Conservation (phyloP, 2,797 vertebrate genomes). For the Parauchenoglanis ngamensis region DNA sequence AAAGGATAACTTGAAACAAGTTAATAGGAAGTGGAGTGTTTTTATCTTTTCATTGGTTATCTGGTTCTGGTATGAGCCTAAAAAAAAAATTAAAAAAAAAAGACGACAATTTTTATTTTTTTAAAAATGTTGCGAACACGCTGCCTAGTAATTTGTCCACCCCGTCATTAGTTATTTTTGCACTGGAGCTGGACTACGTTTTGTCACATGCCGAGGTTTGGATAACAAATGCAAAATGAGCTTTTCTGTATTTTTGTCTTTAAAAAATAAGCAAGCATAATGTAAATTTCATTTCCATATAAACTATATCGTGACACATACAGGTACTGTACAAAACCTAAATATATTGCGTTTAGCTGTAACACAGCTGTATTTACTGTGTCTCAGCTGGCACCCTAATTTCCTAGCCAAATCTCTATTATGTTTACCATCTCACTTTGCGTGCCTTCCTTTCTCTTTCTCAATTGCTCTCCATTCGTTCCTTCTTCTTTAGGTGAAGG, state of each 20-base stretch:
- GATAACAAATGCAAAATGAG: too few species aligned
- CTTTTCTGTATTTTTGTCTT: too few species aligned
- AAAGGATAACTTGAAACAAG: background rate
- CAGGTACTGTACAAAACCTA: too few species aligned
- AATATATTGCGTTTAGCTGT: background rate
- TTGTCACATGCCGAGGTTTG: too few species aligned
- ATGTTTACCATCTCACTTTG: background rate
- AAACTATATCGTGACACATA: too few species aligned
- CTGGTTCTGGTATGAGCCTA: background rate
- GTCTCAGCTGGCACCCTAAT: background rate
- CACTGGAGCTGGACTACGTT: too few species aligned
- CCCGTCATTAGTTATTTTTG: too few species aligned
- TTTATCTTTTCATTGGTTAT: background rate
- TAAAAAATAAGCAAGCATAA: too few species aligned
- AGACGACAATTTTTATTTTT: too few species aligned
- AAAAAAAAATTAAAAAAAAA: background rate
- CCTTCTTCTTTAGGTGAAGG: slow-evolving; percentile 81
- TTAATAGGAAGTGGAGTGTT: background rate
- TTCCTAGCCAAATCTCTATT: background rate
- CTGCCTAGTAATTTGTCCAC: background rate
- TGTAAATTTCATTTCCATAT: too few species aligned
- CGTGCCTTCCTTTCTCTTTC: background rate
- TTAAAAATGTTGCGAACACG: too few species aligned
- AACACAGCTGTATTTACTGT: background rate
- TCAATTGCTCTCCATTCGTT: background rate